Evolutionary conservation across 2,113 vertebrate species (phyloP).

Genomic region (Microtus ochrogaster): DNA sequence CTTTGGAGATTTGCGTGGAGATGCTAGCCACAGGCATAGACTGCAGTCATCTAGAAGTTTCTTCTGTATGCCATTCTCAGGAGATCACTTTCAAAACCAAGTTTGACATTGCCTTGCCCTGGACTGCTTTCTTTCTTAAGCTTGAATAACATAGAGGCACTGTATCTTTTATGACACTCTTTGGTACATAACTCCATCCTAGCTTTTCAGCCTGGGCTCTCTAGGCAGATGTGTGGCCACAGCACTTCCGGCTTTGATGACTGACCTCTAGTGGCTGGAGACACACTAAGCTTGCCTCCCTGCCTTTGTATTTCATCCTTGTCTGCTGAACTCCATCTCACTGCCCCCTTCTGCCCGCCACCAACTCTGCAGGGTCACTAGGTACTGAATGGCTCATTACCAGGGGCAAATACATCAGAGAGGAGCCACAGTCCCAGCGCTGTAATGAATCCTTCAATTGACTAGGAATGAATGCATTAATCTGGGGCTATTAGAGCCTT

Average conservation of each 20-base stretch:
- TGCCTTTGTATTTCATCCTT: not conserved
- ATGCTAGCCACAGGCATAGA: not conserved
- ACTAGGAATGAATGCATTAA: slow-evolving; percentile 83
- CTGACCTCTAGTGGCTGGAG: not conserved
- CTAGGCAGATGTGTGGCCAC: not conserved
- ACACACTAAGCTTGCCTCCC: fast-evolving
- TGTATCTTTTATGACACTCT: fast-evolving
- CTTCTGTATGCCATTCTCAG: too few species aligned
- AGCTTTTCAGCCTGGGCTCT: not conserved
- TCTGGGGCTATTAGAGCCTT: slow-evolving; percentile 81
- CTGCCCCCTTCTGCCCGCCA: slow-evolving; percentile 20
- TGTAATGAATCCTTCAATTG: slow-evolving; percentile 79
- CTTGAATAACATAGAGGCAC: fast-evolving
- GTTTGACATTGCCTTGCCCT: too few species aligned
- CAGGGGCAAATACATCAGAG: slow-evolving; percentile 70
- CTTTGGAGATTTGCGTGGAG: not conserved
- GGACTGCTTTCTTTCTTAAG: not conserved
- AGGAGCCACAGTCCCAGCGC: slow-evolving; percentile 49
- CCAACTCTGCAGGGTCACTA: slow-evolving; percentile 31
- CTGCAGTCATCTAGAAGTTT: not conserved
- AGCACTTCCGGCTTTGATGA: not conserved
- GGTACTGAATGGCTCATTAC: slow-evolving; percentile 82
- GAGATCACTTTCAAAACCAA: slow-evolving; percentile 1
- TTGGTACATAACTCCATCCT: not conserved
- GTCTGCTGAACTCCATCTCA: not conserved